These are phyloP conservation scores for Rhagonycha fulva DNA, from an alignment of 2,888 invertebrate genomes.

Conservation along the genomic window DNA sequence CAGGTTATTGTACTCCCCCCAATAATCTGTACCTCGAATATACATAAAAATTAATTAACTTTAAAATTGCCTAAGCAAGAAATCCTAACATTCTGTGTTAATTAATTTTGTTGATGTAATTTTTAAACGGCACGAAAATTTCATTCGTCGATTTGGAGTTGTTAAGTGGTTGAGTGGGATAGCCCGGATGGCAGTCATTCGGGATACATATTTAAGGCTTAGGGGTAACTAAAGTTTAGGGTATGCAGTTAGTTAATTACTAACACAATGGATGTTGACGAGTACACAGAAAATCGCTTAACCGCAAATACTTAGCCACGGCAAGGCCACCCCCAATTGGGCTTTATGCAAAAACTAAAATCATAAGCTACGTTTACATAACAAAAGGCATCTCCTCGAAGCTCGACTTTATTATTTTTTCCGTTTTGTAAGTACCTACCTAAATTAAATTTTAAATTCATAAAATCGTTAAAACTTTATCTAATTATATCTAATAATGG, in stretches of 20 bases:
- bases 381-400: slow-evolving; percentile 15
- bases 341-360: slow-evolving; percentile 25
- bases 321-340: slow-evolving; percentile 23
- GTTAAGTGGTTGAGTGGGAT: slow-evolving; percentile 11
- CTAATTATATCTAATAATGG: not conserved
- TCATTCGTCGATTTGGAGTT: not conserved
- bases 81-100: not conserved
- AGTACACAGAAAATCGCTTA: slow-evolving; percentile 52
- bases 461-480: not conserved
- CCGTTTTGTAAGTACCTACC: not conserved
- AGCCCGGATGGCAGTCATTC: slow-evolving; percentile 25
- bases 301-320: slow-evolving; percentile 42
- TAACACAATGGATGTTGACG: slow-evolving; percentile 48
- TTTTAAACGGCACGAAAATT: not conserved
- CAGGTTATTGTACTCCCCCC: too few relatives aligned
- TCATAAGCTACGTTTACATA: slow-evolving; percentile 27
- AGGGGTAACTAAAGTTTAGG: slow-evolving; percentile 20
- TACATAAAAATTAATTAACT: not conserved
- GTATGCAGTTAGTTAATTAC: slow-evolving; percentile 45
- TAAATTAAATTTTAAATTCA: not conserved
- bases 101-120: not conserved
- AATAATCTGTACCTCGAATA: not conserved
- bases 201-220: slow-evolving; percentile 34
- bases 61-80: not conserved
- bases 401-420: not conserved